phyloP scores from a whole-genome alignment of 2,113 vertebrate species.

The Ceratotherium simum region DNA sequence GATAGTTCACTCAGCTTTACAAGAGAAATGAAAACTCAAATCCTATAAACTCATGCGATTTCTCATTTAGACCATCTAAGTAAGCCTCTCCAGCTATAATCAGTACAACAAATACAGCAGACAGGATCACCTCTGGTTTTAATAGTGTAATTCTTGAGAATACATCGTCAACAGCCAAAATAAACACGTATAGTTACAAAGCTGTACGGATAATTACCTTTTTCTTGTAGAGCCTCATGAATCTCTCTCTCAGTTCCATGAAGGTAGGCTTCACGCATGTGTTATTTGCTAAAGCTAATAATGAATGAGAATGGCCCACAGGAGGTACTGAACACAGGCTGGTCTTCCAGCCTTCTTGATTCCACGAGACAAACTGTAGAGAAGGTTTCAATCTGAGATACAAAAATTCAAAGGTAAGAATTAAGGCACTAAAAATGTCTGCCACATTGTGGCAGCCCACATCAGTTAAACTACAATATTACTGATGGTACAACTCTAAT shows the following conservation, averaged over 20 bases:
- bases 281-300: conserved; percentile 96
- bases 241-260: conserved; percentile 91
- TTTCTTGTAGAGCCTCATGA: conserved; percentile 94
- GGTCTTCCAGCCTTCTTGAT: conserved; percentile 99
- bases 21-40: conserved; percentile 32
- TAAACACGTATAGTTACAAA: not conserved
- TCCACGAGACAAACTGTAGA: conserved; percentile 96
- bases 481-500: not conserved
- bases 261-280: conserved; percentile 95
- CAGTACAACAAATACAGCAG: not conserved
- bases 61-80: not conserved
- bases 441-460: not conserved
- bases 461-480: not conserved
- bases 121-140: not conserved
- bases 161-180: not conserved
- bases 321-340: conserved; percentile 96
- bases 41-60: not conserved
- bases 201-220: conserved; percentile 88
- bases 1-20: conserved; percentile 1
- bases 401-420: conserved; percentile 67
- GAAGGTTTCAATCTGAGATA: conserved; percentile 91
- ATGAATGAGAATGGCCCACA: conserved; percentile 94
- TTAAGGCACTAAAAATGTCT: conserved; percentile 2
- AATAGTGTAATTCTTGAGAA: not conserved
- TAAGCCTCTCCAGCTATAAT: not conserved